Evolutionary conservation across 2,888 invertebrate species (phyloP), one percentile per base, ranked within the genome.

Genomic region (Microctonus brassicae): DNA sequence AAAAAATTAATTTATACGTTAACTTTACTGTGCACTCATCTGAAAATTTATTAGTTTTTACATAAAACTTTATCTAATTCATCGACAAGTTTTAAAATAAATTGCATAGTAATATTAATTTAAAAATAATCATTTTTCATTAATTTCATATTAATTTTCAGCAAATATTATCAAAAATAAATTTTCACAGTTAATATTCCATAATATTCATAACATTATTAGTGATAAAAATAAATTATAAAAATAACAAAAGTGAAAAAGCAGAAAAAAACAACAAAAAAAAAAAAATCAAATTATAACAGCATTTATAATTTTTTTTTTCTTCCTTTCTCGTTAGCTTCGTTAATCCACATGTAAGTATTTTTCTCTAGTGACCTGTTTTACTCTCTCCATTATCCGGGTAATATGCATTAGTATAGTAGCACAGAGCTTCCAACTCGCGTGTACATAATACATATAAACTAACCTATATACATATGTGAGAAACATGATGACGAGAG

Each of bases 271-370:
- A 47, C 7, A 3, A 20, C 7, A 17, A 36, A 17, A 47, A 20
- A 17, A 17, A 36, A 17, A 47, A 20, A n/a, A 17, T 2, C 3
- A 17, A n/a, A 17, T 20, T 7, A 17, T n/a, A 17, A 17, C 7
- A 17, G 17, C n/a, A 13, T n/a, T 39, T 39, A 47, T 47, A 17
- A 47, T 47, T 20, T 3, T 20, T 47, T 17, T 17, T 20, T 47
- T 42, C 29, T 17, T 20, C 29, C 20, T 52, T 33, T n/a, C 26
- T 63, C 26, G 5, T 29, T 13, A 47, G 39, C 47, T 33, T 26
- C 6, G 62, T 47, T 63, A 63, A 63, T 63, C 63, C 52, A 26
- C 47, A 52, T 63, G 47, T 63, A 63, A 63, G 63, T 42, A 63
- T 63, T 63, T 52, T 20, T 47, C 47, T 29, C 52, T 47, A 26